Conservation (phyloP, 2,888 invertebrate species). For the Embidobia sp. region DNA sequence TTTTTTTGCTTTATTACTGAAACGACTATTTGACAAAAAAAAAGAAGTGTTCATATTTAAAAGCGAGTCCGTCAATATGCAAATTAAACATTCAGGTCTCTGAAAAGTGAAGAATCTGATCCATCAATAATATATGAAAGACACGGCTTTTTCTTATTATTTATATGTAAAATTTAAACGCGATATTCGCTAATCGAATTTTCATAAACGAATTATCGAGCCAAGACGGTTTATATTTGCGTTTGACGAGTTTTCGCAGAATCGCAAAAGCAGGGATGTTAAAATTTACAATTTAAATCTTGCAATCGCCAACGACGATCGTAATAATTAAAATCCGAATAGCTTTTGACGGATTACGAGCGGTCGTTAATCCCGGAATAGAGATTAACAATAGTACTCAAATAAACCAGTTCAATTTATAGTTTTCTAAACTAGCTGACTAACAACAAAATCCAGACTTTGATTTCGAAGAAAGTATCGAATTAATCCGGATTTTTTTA, state of each 20-base stretch:
- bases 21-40: slow-evolving; percentile 11
- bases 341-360: slow-evolving; percentile 13
- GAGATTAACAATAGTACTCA: slow-evolving; percentile 14
- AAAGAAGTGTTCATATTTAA: slow-evolving; percentile 1
- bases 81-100: slow-evolving; percentile 17
- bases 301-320: not conserved
- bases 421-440: slow-evolving; percentile 43
- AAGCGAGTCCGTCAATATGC: slow-evolving; percentile 1
- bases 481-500: slow-evolving; percentile 39
- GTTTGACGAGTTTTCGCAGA: not conserved
- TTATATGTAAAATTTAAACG: slow-evolving; percentile 6
- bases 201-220: not conserved
- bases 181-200: not conserved
- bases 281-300: slow-evolving; percentile 24
- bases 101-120: slow-evolving; percentile 7
- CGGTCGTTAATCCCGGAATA: slow-evolving; percentile 27
- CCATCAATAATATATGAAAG: not conserved
- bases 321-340: slow-evolving; percentile 29
- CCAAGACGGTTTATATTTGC: not conserved
- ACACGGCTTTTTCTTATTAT: not conserved
- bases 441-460: slow-evolving; percentile 22
- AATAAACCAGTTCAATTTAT: slow-evolving; percentile 20
- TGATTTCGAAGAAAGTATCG: slow-evolving; percentile 3
- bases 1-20: slow-evolving; percentile 5
- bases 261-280: slow-evolving; percentile 1